Base-by-base conservation (phyloP, 2,797 vertebrate genomes). In the Iguana delicatissima region DNA sequence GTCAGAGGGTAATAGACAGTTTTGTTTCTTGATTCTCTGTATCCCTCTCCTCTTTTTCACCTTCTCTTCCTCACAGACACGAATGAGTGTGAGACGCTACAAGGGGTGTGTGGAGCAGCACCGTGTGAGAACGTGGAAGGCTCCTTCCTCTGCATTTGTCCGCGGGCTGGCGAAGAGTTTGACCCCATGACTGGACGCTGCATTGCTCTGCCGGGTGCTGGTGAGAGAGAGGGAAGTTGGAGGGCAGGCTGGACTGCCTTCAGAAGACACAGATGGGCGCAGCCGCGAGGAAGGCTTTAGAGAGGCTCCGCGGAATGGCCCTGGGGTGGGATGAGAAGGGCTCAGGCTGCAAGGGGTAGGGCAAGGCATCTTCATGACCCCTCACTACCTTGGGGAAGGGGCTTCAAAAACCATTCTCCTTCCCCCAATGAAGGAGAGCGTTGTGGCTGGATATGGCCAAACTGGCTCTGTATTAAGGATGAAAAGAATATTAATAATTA, bases 71-170 rank as follows among this genome's bases (percentile, higher is more conserved):
- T 88, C 98, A 59, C 86, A 97, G 98, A 99, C 62, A 97, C 98
- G 93, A 97, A 99, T 0, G 98, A 99, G 94, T 99, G 98, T 90
- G 97, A 96, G 92, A 97, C 97, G 0, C 95, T 98, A 35, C 96
- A 95, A 13, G 98, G 97, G 0, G 98, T 98, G 57, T 99, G 98
- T 13, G 98, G 98, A 1, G 92, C 97, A 0, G 98, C 98, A 0
- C 96, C 97, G 0, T 99, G 98, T 82, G 97, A 98, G 94, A 99
- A 99, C 2, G 97, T 98, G 0, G 97, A 98, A 52, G 98, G 98
- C 10, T 98, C 98, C 92, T 98, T 99, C 96, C 96, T 97, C 84
- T 99, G 98, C 80, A 97, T 98, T 86, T 99, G 98, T 88, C 98
- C 97, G n/a, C 92, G 91, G 9, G 91, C 86, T 1, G 97, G 96